Conservation (phyloP, 2,888 invertebrate species). For the Callyntrura guangdongensis region DNA sequence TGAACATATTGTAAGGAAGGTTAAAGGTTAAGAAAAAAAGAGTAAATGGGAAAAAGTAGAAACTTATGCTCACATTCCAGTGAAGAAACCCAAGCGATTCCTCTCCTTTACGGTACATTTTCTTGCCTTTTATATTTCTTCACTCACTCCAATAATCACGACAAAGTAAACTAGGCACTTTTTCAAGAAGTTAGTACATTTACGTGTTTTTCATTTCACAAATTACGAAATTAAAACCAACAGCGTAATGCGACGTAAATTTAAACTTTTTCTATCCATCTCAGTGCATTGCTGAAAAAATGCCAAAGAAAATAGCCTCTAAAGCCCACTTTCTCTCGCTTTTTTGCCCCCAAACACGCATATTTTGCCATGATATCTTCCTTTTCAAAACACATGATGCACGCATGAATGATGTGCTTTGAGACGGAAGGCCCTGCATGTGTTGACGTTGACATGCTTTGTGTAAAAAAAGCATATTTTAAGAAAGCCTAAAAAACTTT, state of each 20-base stretch:
- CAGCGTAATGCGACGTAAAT: neutral
- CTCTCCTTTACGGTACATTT: neutral
- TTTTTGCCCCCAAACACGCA: neutral
- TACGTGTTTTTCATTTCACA: neutral
- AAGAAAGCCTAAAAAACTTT: conserved; percentile 5
- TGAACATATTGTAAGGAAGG: too few relatives aligned
- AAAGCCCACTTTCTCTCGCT: too few relatives aligned
- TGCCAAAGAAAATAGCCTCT: too few relatives aligned
- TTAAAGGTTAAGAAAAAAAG: too few relatives aligned
- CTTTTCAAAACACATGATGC: neutral
- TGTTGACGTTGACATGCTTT: neutral
- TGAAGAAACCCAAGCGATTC: too few relatives aligned
- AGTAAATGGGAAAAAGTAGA: too few relatives aligned
- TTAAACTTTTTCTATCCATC: too few relatives aligned
- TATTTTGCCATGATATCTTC: neutral
- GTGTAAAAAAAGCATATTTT: neutral
- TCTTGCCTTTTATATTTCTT: neutral
- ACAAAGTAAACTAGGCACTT: neutral
- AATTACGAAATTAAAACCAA: conserved; percentile 18
- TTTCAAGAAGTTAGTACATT: neutral
- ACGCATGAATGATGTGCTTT: neutral
- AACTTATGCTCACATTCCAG: too few relatives aligned
- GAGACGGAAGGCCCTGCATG: too few relatives aligned
- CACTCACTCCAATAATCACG: neutral
- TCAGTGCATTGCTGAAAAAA: too few relatives aligned